These are phyloP conservation scores for Anhinga rufa DNA, from an alignment of 2,113 vertebrate species.

Conservation along the genomic window DNA sequence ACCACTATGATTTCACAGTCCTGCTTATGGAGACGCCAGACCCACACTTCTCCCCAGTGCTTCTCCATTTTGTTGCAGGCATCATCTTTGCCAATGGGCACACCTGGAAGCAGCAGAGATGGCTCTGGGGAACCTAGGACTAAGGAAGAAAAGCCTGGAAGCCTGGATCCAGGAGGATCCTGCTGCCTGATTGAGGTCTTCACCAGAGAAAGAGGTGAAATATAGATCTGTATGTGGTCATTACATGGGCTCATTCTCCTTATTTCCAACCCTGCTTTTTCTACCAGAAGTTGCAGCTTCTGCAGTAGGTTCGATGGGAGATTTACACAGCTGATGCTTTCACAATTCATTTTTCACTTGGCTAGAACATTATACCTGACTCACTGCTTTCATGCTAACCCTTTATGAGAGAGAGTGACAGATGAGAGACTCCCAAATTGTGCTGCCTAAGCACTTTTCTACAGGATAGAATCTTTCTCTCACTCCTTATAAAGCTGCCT, in stretches of 20 bases:
- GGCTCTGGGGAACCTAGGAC: slow-evolving; percentile 59
- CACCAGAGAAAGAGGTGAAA: neutral
- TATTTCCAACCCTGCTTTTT: neutral
- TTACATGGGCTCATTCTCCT: neutral
- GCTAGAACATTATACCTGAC: neutral
- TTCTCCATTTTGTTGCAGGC: neutral
- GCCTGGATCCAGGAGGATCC: slow-evolving; percentile 49
- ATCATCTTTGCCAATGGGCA: slow-evolving; percentile 37
- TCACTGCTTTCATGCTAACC: neutral
- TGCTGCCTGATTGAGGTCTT: neutral
- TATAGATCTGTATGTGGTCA: neutral
- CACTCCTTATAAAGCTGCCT: neutral
- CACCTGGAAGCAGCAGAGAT: slow-evolving; percentile 57
- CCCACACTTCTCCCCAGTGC: neutral
- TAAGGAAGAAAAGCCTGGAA: slow-evolving; percentile 67
- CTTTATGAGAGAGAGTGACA: neutral
- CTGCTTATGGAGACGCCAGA: neutral
- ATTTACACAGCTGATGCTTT: neutral
- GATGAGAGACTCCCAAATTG: neutral
- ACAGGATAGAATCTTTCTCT: neutral
- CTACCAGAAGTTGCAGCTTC: neutral
- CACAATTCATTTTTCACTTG: neutral
- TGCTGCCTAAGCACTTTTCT: neutral
- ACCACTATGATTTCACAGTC: neutral
- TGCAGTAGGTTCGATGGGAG: fast-evolving